Evolutionary conservation across 2,113 vertebrate species (phyloP).

Genomic region (Spea multiplicata): DNA sequence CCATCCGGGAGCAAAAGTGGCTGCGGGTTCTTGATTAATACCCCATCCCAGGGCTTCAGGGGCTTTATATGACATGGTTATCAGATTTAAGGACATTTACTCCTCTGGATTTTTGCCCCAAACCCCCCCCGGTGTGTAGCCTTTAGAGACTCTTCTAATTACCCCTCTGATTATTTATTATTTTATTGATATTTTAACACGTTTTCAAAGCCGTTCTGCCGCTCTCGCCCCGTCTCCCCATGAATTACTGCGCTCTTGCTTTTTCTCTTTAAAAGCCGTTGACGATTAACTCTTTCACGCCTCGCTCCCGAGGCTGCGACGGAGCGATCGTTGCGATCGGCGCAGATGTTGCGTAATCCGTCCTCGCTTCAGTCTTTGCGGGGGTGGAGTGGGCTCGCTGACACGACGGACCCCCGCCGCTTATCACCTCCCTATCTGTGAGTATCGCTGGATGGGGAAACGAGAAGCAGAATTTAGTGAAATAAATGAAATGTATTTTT

Average conservation of each 20-base stretch:
- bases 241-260: neutral
- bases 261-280: conserved; percentile 1
- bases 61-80: too few species aligned
- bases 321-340: conserved; percentile 3
- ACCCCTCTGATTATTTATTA: too few species aligned
- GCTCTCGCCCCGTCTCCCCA: neutral
- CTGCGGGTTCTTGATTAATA: too few species aligned
- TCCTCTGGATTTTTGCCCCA: too few species aligned
- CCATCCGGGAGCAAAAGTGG: too few species aligned
- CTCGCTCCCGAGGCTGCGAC: neutral
- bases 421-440: conserved; percentile 8
- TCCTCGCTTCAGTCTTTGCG: neutral
- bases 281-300: conserved; percentile 23
- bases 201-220: too few species aligned
- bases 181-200: too few species aligned
- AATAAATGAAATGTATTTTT: neutral
- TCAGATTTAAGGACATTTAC: too few species aligned
- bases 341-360: conserved; percentile 32
- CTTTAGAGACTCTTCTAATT: too few species aligned
- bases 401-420: neutral
- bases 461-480: conserved; percentile 1
- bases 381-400: neutral
- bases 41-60: too few species aligned
- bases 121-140: too few species aligned
- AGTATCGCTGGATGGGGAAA: conserved; percentile 1